Conservation (phyloP, 2,797 vertebrate genomes). For the Catamblyrhynchus diadema region DNA sequence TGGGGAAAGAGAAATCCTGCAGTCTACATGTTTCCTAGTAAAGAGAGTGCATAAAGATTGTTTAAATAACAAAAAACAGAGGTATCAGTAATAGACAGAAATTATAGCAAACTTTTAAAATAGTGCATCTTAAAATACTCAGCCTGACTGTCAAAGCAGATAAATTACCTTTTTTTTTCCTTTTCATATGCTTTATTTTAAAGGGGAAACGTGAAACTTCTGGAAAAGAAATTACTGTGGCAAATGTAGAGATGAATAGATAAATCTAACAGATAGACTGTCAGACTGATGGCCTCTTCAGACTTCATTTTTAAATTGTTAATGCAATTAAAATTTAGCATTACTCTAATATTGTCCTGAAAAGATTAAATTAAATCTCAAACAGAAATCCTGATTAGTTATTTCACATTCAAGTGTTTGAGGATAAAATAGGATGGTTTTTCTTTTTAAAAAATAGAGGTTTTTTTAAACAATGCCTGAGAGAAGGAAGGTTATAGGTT, state of each 20-base stretch:
- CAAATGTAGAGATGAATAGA: not conserved
- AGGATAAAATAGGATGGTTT: not conserved
- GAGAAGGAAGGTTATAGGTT: not conserved
- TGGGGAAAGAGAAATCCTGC: not conserved
- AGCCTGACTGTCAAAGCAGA: not conserved
- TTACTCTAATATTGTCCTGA: not conserved
- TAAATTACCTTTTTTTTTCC: not conserved
- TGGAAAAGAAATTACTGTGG: not conserved
- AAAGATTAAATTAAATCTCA: not conserved
- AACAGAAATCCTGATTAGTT: not conserved
- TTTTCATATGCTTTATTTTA: not conserved
- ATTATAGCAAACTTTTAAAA: not conserved
- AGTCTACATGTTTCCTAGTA: not conserved
- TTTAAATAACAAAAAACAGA: not conserved
- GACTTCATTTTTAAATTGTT: not conserved
- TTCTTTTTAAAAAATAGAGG: not conserved
- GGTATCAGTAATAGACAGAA: not conserved
- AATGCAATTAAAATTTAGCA: not conserved
- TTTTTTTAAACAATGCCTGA: not conserved
- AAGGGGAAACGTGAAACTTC: not conserved
- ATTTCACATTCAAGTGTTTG: not conserved
- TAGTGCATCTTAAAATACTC: not conserved
- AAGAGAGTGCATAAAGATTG: not conserved
- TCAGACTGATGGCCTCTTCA: not conserved
- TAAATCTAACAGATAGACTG: not conserved